A percentile compares a stretch with the other conserved stretches of the same genome.
phyloP scores from a whole-genome alignment of 1,140 invertebrate species.

The Camponotus vicinus region DNA sequence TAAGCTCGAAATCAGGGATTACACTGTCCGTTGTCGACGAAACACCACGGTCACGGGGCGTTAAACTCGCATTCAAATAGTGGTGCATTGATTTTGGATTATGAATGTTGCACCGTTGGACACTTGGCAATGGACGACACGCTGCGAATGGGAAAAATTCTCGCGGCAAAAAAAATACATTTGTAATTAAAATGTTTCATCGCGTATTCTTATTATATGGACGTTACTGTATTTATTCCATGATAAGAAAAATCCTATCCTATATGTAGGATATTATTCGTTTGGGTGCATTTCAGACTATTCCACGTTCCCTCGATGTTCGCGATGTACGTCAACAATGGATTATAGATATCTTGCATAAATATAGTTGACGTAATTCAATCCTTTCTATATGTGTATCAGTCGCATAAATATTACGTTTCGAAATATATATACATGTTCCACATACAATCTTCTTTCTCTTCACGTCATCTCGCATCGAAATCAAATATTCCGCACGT shows the following conservation, averaged over 20 bases:
- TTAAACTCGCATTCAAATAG: slow-evolving; percentile 54
- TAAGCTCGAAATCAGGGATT: slow-evolving; percentile 54
- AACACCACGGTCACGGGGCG: slow-evolving; percentile 49
- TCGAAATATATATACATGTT: background rate
- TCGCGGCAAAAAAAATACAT: background rate
- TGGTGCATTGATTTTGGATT: slow-evolving; percentile 57
- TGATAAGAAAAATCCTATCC: background rate
- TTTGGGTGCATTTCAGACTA: slow-evolving; percentile 22
- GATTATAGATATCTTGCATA: slow-evolving; percentile 8
- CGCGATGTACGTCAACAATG: background rate
- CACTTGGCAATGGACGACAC: slow-evolving; percentile 22
- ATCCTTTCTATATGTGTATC: background rate
- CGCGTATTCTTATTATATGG: slow-evolving; percentile 9
- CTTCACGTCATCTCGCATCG: background rate
- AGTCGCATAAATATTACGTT: background rate
- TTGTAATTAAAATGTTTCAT: slow-evolving; percentile 45
- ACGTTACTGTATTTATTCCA: slow-evolving; percentile 28
- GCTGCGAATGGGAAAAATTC: background rate
- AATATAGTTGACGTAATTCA: slow-evolving; percentile 6
- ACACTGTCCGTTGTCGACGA: slow-evolving; percentile 30
- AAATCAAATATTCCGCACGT: background rate
- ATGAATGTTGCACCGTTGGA: slow-evolving; percentile 47
- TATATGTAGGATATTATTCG: slow-evolving; percentile 5
- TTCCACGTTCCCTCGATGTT: slow-evolving; percentile 8
- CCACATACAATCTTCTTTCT: background rate